phyloP scores from a whole-genome alignment of 2,888 invertebrate genomes.

The Cheilosia variabilis region DNA sequence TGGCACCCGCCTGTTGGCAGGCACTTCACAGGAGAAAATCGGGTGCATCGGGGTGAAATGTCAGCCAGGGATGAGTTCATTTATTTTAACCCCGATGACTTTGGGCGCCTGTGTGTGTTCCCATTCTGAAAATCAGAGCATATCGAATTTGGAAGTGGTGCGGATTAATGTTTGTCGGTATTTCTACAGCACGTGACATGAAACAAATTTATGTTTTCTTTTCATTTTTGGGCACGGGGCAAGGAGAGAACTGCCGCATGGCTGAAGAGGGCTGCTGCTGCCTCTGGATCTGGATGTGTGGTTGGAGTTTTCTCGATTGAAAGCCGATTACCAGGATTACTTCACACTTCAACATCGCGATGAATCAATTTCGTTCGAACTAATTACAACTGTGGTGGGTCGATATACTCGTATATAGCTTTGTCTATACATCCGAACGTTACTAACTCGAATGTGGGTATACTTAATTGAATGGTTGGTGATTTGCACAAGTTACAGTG shows the following conservation, averaged over 20 bases:
- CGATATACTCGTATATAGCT: no score
- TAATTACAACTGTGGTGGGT: conserved; percentile 48
- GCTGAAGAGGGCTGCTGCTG: conserved; percentile 12
- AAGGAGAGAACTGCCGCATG: not conserved
- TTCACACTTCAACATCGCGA: conserved; percentile 71
- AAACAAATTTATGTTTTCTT: conserved; percentile 71
- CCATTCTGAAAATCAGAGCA: conserved; percentile 67
- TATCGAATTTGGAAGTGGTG: conserved; percentile 72
- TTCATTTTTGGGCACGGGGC: conserved; percentile 49
- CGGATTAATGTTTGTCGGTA: conserved; percentile 74
- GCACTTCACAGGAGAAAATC: conserved; percentile 6
- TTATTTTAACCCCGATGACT: conserved; percentile 69
- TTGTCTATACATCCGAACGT: no score
- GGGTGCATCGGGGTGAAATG: conserved; percentile 71
- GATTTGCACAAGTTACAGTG: conserved; percentile 52
- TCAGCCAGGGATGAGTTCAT: conserved; percentile 72
- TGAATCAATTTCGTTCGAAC: conserved; percentile 73
- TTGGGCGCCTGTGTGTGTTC: conserved; percentile 33
- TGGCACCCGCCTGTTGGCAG: conserved; percentile 59
- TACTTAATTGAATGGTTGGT: conserved; percentile 36
- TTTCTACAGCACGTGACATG: conserved; percentile 69
- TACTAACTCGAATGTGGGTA: conserved; percentile 10
- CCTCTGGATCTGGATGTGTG: conserved; percentile 11
- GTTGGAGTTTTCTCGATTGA: conserved; percentile 47
- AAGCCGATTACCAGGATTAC: conserved; percentile 74